These are phyloP conservation scores for Lathamus discolor DNA, from an alignment of 2,113 vertebrate genomes.

Conservation along the genomic window DNA sequence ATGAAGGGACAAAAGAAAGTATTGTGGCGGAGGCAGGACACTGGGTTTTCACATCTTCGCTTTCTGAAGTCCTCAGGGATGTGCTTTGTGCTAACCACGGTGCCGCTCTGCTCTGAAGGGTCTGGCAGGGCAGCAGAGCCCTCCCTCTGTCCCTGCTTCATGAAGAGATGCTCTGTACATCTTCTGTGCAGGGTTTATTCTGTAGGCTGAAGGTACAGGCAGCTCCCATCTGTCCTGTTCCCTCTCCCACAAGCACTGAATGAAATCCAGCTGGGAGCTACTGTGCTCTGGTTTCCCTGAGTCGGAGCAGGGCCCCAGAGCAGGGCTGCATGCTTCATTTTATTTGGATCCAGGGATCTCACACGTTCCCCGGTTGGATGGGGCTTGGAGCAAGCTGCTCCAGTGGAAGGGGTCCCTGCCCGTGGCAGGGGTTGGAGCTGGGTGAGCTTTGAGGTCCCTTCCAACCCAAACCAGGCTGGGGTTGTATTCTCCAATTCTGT, in stretches of 20 bases:
- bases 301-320: rapidly evolving
- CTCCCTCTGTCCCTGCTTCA: not conserved
- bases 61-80: not conserved
- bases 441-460: not conserved
- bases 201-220: not conserved
- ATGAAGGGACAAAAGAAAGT: not conserved
- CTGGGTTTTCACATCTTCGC: not conserved
- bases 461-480: not conserved
- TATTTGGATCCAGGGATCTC: not conserved
- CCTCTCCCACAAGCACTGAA: not conserved
- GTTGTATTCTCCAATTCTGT: not conserved
- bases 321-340: not conserved
- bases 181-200: not conserved
- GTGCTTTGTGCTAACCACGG: not conserved
- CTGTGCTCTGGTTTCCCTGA: not conserved
- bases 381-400: not conserved
- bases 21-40: not conserved
- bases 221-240: not conserved
- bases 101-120: not conserved
- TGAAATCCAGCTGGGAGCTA: not conserved
- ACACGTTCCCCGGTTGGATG: not conserved
- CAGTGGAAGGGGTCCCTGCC: not conserved
- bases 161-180: not conserved
- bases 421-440: not conserved
- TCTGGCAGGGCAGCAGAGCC: not conserved